A percentile compares a stretch with the other conserved stretches of the same genome.
Conservation (phyloP, 1,140 invertebrate genomes). For the Lepidurus apus region DNA sequence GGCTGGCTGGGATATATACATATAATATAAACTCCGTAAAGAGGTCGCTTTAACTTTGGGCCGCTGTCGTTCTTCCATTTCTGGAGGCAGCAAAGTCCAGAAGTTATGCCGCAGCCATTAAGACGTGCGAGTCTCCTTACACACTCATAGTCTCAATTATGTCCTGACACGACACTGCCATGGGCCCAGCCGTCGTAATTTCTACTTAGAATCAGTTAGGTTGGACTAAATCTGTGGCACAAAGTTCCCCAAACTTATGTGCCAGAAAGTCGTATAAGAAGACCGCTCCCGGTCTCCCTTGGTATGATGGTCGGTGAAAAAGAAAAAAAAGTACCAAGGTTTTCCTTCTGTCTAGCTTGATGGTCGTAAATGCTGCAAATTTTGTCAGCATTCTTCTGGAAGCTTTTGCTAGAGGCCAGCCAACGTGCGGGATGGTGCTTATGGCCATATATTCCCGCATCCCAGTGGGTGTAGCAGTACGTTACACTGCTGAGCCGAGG, state of each 20-base stretch:
- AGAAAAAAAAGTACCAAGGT: not conserved
- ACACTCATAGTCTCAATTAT: not conserved
- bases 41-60: not conserved
- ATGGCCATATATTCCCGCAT: too few species aligned
- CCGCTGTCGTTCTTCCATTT: not conserved
- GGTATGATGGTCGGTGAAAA: too few species aligned
- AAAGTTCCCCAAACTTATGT: not conserved
- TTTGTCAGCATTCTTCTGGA: not conserved
- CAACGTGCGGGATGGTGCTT: not conserved
- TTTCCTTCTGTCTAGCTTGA: not conserved
- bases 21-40: too few species aligned
- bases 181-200: not conserved
- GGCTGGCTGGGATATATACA: too few species aligned
- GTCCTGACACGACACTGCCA: not conserved
- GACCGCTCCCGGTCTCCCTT: too few species aligned
- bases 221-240: not conserved
- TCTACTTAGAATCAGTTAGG: conserved; percentile 1
- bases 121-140: not conserved
- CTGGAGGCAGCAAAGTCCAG: not conserved
- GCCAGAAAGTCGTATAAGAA: too few species aligned
- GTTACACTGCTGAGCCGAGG: too few species aligned
- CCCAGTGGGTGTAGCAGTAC: too few species aligned
- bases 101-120: not conserved
- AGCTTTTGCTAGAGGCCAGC: not conserved
- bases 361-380: not conserved